Evolutionary conservation across 2,797 vertebrate genomes (phyloP).

Genomic region (Neoniphon sammara): DNA sequence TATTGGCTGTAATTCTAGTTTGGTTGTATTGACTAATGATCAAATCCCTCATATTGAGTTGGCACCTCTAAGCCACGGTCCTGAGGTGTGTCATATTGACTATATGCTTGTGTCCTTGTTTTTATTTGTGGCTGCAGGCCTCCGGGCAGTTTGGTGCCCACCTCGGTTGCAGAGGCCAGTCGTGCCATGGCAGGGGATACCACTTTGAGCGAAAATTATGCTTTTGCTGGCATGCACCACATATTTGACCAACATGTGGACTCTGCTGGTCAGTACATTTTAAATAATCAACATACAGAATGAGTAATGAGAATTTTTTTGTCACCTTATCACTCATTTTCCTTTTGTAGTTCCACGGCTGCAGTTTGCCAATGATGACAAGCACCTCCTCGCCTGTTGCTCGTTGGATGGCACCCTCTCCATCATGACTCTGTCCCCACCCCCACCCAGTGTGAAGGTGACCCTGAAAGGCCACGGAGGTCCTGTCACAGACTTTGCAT

Average conservation of each 20-base stretch:
- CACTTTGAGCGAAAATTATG: slow-evolving; percentile 94
- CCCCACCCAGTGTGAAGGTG: slow-evolving; percentile 89
- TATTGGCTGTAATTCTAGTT: slow-evolving; percentile 38
- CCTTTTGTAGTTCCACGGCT: slow-evolving; percentile 86
- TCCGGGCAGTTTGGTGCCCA: slow-evolving; percentile 92
- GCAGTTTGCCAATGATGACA: slow-evolving; percentile 95
- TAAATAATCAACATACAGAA: not conserved
- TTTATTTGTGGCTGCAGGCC: slow-evolving; percentile 78
- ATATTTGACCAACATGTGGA: slow-evolving; percentile 97
- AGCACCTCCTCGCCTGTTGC: slow-evolving; percentile 93
- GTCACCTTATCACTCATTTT: not conserved
- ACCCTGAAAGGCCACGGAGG: slow-evolving; percentile 89
- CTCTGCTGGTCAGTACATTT: slow-evolving; percentile 84
- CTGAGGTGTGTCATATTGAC: slow-evolving; percentile 50
- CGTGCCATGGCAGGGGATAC: slow-evolving; percentile 97
- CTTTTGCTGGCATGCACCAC: slow-evolving; percentile 96
- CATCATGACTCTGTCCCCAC: slow-evolving; percentile 90
- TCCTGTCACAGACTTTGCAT: slow-evolving; percentile 93
- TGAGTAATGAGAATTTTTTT: not conserved
- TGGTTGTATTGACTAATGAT: slow-evolving; percentile 42
- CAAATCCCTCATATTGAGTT: slow-evolving; percentile 42
- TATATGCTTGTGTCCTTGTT: slow-evolving; percentile 31
- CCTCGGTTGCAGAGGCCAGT: slow-evolving; percentile 93
- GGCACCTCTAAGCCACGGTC: slow-evolving; percentile 26
- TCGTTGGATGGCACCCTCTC: slow-evolving; percentile 93